These are phyloP conservation scores for Anagrus nilaparvatae DNA, from an alignment of 1,140 invertebrate genomes.

Conservation along the genomic window DNA sequence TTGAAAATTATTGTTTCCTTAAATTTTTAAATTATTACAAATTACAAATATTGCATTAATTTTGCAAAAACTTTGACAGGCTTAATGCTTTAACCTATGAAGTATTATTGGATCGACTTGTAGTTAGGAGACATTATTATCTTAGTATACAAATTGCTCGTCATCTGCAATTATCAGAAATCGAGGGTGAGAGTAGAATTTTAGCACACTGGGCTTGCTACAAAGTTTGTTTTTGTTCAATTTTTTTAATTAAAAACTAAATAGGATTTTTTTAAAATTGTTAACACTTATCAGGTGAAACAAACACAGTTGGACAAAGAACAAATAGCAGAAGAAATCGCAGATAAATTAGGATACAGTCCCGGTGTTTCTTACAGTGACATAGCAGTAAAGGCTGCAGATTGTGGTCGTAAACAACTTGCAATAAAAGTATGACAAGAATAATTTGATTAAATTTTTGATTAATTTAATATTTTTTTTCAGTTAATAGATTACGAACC, in stretches of 20 bases:
- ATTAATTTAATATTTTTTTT: constrained; percentile 1
- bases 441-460: neutral
- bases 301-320: constrained; percentile 76
- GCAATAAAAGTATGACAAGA: constrained; percentile 68
- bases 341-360: constrained; percentile 76
- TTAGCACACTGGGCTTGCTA: constrained; percentile 96
- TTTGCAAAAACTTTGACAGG: constrained; percentile 45
- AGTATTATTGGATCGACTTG: constrained; percentile 79
- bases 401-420: constrained; percentile 73
- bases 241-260: constrained; percentile 9
- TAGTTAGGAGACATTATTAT: constrained; percentile 79
- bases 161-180: constrained; percentile 74
- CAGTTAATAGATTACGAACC: constrained; percentile 85
- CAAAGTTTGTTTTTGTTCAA: constrained; percentile 69
- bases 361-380: constrained; percentile 88
- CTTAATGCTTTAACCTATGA: constrained; percentile 65
- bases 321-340: constrained; percentile 78
- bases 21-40: no score
- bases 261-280: neutral
- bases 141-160: constrained; percentile 84
- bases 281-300: constrained; percentile 56
- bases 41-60: no score
- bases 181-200: constrained; percentile 77
- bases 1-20: no score
- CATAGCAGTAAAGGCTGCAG: constrained; percentile 82